Conservation (phyloP, 35 echinoderm and acorn worm species). For the Diadema setosum region DNA sequence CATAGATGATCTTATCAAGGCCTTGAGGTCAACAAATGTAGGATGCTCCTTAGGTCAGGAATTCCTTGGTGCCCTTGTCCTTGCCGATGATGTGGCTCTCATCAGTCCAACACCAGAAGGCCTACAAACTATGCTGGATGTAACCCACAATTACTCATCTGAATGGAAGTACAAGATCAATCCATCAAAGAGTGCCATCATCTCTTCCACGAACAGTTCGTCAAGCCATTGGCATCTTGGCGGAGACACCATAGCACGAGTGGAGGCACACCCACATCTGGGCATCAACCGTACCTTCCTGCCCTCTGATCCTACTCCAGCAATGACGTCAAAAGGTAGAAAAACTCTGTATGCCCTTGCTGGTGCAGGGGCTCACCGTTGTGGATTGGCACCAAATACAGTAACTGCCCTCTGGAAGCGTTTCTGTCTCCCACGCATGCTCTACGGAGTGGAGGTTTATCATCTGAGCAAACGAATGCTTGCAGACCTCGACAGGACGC, state of each 20-base stretch:
- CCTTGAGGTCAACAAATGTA: background rate
- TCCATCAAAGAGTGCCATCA: background rate
- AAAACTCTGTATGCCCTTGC: background rate
- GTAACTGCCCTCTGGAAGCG: background rate
- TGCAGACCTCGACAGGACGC: background rate
- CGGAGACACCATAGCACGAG: background rate
- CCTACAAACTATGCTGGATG: background rate
- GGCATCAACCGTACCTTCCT: background rate
- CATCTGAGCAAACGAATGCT: background rate
- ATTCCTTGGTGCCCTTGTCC: background rate
- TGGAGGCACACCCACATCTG: background rate
- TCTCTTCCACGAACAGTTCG: background rate
- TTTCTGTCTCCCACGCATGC: background rate
- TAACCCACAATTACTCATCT: background rate
- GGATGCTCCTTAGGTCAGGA: background rate
- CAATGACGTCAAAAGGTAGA: background rate
- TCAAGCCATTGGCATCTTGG: background rate
- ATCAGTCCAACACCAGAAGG: background rate
- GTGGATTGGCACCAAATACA: background rate
- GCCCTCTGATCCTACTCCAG: background rate
- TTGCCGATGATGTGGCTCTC: background rate
- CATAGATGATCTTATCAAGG: background rate
- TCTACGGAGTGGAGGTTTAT: background rate
- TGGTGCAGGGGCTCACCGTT: background rate
- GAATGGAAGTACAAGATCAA: background rate